Evolutionary conservation across 2,888 invertebrate genomes (phyloP), one percentile per base, ranked within the genome.

Genomic region (Halocaridina rubra): DNA sequence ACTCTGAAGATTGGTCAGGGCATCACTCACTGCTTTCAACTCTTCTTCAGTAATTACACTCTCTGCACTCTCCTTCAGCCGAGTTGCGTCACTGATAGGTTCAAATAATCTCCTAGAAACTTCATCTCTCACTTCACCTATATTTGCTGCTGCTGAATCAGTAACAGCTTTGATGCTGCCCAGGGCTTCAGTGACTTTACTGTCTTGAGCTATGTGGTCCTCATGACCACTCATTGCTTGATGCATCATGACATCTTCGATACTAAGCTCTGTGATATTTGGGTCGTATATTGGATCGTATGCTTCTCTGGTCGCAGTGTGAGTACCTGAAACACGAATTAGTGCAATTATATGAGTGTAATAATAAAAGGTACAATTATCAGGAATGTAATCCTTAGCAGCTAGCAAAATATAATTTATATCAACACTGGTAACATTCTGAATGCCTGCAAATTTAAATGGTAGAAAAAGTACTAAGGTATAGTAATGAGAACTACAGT

Each of bases 241-340:
- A n/a, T 84, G 71, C 82, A 84, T 78, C 82, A 84, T 78, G 4
- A 84, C 16, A 13, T 84, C 82, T 61, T 84, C 82, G 64, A 84
- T 78, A n/a, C 22, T 84, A 16, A 84, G 46, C 19, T 84, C 82
- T 67, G 79, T 32, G 13, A 84, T 57, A 13, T 46, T 80, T 5
- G 71, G 84, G 30, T 84, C 80, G 59, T 57, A 75, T 27, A 80
- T n/a, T 19, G 84, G 67, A 64, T 84, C 81, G 32, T 76, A 46
- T 30, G 16, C 75, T 22, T 29, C 32, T 30, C 16, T 61, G 61
- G 61, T 10, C 8, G 24, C 8, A n/a, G 8, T 16, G 24, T 61
- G 22, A 0, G 19, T 61, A 61, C 61, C 61, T 61, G 61, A n/a
- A 61, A 24, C 61, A 61, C 22, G 16, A 27, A 22, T n/a, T 22